Conservation (phyloP, 1,140 invertebrate species). For the Maniola jurtina region DNA sequence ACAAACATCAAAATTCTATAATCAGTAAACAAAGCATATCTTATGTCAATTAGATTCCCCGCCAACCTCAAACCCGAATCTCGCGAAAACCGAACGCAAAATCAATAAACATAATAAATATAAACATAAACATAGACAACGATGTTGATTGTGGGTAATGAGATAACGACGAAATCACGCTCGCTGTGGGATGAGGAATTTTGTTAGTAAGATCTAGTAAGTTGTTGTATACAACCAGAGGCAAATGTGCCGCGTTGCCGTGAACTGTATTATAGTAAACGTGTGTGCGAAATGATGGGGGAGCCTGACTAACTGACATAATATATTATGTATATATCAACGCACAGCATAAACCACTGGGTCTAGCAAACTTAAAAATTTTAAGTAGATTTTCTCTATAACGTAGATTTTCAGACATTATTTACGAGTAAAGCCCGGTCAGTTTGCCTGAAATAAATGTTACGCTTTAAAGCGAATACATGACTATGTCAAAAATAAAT, state of each 20-base stretch:
- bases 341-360: too few species aligned
- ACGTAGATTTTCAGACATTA: too few species aligned
- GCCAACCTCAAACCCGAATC: not conserved
- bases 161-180: conserved; percentile 9
- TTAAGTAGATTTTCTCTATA: too few species aligned
- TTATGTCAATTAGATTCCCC: not conserved
- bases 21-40: not conserved
- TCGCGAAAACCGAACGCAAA: not conserved
- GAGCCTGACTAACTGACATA: too few species aligned
- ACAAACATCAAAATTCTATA: not conserved
- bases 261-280: not conserved
- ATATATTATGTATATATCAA: too few species aligned
- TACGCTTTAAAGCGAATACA: too few species aligned
- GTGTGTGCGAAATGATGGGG: not conserved
- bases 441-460: too few species aligned
- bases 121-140: not conserved
- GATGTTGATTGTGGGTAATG: conserved; percentile 1
- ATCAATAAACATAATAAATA: not conserved
- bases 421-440: too few species aligned
- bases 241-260: not conserved
- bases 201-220: not conserved
- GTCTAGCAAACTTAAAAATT: too few species aligned
- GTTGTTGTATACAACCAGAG: not conserved
- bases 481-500: too few species aligned
- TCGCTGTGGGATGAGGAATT: conserved; percentile 1